Conservation (phyloP, 2,113 vertebrate genomes). For the Bettongia penicillata region DNA sequence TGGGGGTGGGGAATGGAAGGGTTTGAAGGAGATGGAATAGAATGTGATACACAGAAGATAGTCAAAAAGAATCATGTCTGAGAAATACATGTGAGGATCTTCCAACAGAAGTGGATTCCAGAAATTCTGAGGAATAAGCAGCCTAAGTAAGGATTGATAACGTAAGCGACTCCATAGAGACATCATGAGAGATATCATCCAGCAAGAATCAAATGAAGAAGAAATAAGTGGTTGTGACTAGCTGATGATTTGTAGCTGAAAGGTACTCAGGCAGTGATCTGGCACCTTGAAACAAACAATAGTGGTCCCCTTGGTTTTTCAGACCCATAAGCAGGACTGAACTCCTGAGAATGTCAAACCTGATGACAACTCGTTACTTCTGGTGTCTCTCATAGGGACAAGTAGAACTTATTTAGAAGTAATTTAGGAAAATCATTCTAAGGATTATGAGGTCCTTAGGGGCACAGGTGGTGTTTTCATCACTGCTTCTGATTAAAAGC, state of each 20-base stretch:
- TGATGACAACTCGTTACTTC: not conserved
- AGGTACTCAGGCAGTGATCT: not conserved
- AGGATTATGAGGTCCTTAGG: not conserved
- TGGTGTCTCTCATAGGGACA: not conserved
- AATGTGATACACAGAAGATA: not conserved
- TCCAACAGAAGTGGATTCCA: not conserved
- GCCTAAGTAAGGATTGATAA: not conserved
- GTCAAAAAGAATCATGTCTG: not conserved
- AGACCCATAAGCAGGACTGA: not conserved
- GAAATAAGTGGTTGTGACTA: not conserved
- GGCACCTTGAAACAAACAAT: not conserved
- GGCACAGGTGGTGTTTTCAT: not conserved
- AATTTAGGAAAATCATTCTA: not conserved
- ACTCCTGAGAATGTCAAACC: not conserved
- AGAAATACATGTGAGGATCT: not conserved
- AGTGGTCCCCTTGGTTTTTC: not conserved
- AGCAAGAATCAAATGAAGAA: not conserved
- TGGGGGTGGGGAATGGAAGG: too few species aligned
- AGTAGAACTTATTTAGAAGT: not conserved
- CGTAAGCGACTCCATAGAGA: not conserved
- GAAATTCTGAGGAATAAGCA: not conserved
- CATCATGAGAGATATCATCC: not conserved
- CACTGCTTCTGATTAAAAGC: not conserved
- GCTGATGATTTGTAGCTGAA: not conserved
- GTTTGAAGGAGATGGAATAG: not conserved